Evolutionary conservation across 2,797 vertebrate genomes (phyloP).

Genomic region (Streptopelia turtur): DNA sequence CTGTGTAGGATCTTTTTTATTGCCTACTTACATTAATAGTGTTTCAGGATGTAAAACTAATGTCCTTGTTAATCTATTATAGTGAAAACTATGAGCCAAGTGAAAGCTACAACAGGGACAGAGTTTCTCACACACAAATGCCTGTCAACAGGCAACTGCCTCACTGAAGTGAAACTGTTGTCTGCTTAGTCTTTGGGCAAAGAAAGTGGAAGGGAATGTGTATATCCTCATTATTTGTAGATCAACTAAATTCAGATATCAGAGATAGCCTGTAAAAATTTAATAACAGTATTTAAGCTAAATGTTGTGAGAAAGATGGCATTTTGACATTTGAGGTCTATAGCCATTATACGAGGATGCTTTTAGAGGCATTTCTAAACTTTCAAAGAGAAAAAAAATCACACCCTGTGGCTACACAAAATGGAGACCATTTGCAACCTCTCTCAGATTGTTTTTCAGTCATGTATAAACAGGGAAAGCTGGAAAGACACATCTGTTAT

Average conservation of each 20-base stretch:
- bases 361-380: background rate
- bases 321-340: background rate
- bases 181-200: conserved; percentile 23
- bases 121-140: conserved; percentile 14
- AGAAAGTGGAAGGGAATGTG: background rate
- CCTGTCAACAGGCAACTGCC: background rate
- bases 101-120: background rate
- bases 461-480: fast-evolving
- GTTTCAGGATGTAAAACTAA: background rate
- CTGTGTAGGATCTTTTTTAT: conserved; percentile 21
- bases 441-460: background rate
- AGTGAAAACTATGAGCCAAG: conserved; percentile 28
- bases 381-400: background rate
- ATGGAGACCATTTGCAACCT: background rate
- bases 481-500: background rate
- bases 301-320: background rate
- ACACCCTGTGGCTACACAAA: background rate
- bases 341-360: background rate
- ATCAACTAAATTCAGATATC: background rate
- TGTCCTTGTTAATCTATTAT: background rate
- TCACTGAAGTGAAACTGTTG: conserved; percentile 3
- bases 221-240: background rate
- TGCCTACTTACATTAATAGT: background rate
- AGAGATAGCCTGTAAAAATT: background rate
- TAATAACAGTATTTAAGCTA: background rate